Base-by-base conservation (phyloP, 1,140 invertebrate species). In the Episyrphus balteatus region DNA sequence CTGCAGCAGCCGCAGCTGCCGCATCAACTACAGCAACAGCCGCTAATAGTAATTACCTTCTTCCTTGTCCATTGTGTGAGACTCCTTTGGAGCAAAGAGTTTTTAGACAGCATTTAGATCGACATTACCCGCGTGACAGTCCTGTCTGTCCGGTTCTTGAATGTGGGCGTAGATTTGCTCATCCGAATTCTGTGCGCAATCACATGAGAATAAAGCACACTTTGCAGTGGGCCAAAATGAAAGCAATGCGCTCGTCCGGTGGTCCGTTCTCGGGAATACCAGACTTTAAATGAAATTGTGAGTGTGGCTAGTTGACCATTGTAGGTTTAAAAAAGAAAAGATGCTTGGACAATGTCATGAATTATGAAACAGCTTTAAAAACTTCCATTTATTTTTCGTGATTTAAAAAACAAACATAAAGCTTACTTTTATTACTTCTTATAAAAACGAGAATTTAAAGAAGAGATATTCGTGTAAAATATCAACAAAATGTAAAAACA, bases 171-270 rank as follows among this genome's bases (percentile, higher is more conserved):
- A 76, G 75, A 47, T 87, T 87, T 67, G 76, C 81, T 34, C 84
- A 88, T 69, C 84, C 84, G 7, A 88, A 87, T 68, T 86, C 83
- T 34, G 84, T 87, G 31, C 75, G 84, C 51, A 88, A 88, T 67
- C 84, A 88, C 66, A 87, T 88, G 84, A 73, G 84, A 50, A 76
- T 82, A 50, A 88, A 87, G 68, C 86, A 87, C 68, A 75, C 81
- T 1, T 68, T 77, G 49, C 80, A 86, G 58, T 87, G 84, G 84
- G 79, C 83, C 54, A 77, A 80, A 58, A 88, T 87, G 76, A 87
- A 87, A 69, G 81, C 81, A 33, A 77, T 87, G 49, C 83, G 84
- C 54, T 86, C 84, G 75, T 82, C 80, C 52, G 75, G 74, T 56
- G 75, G 75, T 13, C 66, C 65, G 13, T 68, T 68, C 43, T 58